Base-by-base conservation (phyloP, 64 coral and sea anemone species). In the Porites lutea region DNA sequence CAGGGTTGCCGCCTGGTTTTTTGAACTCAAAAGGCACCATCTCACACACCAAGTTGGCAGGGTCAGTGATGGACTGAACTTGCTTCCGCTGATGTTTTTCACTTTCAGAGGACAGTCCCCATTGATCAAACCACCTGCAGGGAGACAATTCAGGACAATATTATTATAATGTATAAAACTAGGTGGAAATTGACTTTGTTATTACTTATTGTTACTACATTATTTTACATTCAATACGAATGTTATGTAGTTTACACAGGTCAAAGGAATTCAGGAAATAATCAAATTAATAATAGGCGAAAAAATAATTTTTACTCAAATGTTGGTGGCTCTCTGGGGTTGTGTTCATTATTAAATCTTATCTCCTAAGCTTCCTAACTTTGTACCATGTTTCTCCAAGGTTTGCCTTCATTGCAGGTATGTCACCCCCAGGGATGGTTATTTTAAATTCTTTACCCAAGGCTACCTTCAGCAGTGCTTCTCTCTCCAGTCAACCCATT, bases 21-120 rank as follows among this genome's bases (percentile, higher is more conserved):
- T 49, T 49, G 37, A 90, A 79, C 19, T 90, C 88, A 76, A 90
- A 79, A 70, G 75, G 88, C 58, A 80, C 48, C 88, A 90, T 90
- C 55, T 90, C 88, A 80, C 88, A 79, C 20, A 52, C 75, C 49
- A 90, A 43, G 88, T 90, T 80, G 6, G 77, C 88, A 13, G 74
- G 88, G 22, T 90, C 61, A 90, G 88, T 90, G 48, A 90, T 64
- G 18, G 65, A 46, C 74, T 89, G 46, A 21, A 64, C 87, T 49
- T 89, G 87, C 20, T 16, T 12, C 2, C 72, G 87, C 74, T 79
- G 46, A 19, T 18, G 47, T 50, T 27, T 71, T 71, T 71, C 19
- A 10, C 68, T 71, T 10, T 21, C 68, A 27, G 68, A 71, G 3
- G 68, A n/a, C 22, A 22, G 68, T 71, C 68, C 68, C 68, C 68